Conservation (phyloP, 2,113 vertebrate genomes). For the Platysteira castanea region DNA sequence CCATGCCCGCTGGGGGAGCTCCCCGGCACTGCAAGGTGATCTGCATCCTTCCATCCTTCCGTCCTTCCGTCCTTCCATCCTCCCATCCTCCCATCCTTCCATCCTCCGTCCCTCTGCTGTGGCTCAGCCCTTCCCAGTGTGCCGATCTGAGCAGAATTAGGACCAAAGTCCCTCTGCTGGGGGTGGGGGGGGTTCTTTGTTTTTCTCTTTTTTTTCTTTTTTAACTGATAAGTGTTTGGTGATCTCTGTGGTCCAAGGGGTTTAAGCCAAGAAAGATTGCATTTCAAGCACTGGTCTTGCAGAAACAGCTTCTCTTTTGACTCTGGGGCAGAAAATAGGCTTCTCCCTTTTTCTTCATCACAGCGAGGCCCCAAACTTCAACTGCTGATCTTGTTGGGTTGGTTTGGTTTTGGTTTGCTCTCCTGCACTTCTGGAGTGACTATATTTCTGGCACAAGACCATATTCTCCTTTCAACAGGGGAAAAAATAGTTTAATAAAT, state of each 20-base stretch:
- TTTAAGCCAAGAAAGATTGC: background rate
- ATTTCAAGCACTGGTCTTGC: background rate
- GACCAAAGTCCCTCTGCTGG: background rate
- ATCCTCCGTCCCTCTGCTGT: background rate
- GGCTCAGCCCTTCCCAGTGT: background rate
- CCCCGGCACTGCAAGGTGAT: background rate
- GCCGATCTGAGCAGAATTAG: accelerated
- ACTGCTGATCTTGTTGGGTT: background rate
- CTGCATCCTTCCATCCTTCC: accelerated
- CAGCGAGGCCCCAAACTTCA: background rate
- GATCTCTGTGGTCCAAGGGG: background rate
- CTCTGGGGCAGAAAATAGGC: background rate
- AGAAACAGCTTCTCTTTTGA: background rate
- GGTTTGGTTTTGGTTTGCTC: background rate
- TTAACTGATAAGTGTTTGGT: background rate
- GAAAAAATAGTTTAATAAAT: background rate
- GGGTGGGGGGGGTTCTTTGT: accelerated
- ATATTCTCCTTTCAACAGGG: background rate
- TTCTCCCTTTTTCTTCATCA: background rate
- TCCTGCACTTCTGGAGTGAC: background rate
- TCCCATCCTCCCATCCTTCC: background rate
- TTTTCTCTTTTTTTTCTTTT: background rate
- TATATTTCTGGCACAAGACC: background rate
- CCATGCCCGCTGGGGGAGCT: background rate
- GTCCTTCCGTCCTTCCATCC: background rate